These are phyloP conservation scores for Galeruca laticollis DNA, from an alignment of 2,888 invertebrate genomes.

Conservation along the genomic window DNA sequence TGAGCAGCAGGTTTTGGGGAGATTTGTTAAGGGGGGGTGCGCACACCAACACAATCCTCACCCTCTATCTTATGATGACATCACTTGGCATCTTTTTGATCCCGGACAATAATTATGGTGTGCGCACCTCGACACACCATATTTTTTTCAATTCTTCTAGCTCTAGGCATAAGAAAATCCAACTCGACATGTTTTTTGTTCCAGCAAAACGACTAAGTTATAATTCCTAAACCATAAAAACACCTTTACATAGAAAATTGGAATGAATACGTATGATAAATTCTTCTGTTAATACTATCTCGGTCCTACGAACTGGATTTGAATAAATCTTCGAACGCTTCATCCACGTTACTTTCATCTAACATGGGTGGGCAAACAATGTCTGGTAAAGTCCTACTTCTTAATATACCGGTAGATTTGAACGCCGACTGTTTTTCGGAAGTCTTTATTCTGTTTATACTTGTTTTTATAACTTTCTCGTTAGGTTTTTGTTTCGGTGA, in stretches of 20 bases:
- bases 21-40: slow-evolving; percentile 61
- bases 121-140: slow-evolving; percentile 33
- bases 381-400: slow-evolving; percentile 84
- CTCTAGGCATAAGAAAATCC: slow-evolving; percentile 33
- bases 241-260: slow-evolving; percentile 45
- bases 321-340: slow-evolving; percentile 89
- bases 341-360: slow-evolving; percentile 87
- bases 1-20: slow-evolving; percentile 39
- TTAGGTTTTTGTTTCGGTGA: slow-evolving; percentile 61
- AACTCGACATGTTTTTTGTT: slow-evolving; percentile 29
- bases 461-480: slow-evolving; percentile 54
- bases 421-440: slow-evolving; percentile 68
- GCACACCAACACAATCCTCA: slow-evolving; percentile 64
- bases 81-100: slow-evolving; percentile 31
- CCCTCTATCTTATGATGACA: slow-evolving; percentile 51
- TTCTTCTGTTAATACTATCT: slow-evolving; percentile 15
- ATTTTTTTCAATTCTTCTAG: slow-evolving; percentile 15
- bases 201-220: slow-evolving; percentile 39
- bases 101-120: slow-evolving; percentile 25
- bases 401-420: slow-evolving; percentile 70
- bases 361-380: slow-evolving; percentile 74
- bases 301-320: slow-evolving; percentile 60
- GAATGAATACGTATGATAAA: slow-evolving; percentile 47
- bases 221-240: slow-evolving; percentile 43
- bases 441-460: slow-evolving; percentile 68